A percentile compares a stretch with the other conserved stretches of the same genome.
Evolutionary conservation across 2,888 invertebrate species (phyloP).

Genomic region (Rugalucina vietnamica): DNA sequence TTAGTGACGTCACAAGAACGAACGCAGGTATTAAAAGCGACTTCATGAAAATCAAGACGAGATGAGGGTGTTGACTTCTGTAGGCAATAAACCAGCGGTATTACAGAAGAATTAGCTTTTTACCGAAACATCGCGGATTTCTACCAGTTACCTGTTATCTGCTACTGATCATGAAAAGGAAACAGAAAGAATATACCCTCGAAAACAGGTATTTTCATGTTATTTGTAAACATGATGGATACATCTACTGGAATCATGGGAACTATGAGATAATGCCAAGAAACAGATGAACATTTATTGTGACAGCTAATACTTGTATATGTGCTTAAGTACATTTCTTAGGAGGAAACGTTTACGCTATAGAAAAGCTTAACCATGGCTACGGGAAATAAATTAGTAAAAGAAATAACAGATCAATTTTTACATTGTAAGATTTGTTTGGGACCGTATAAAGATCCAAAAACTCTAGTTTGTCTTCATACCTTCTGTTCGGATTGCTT

Average conservation of each 20-base stretch:
- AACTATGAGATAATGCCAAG: background rate
- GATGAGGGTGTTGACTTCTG: conserved; percentile 62
- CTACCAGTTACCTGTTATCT: background rate
- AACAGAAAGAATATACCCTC: background rate
- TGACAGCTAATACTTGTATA: conserved; percentile 10
- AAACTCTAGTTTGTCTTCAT: conserved; percentile 82
- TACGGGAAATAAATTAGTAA: conserved; percentile 78
- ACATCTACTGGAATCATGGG: background rate
- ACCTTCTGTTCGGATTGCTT: conserved; percentile 82
- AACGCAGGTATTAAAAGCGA: conserved; percentile 39
- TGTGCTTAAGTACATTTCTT: background rate
- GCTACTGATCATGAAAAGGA: background rate
- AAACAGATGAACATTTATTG: conserved; percentile 16
- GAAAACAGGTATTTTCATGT: background rate
- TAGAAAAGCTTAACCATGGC: conserved; percentile 67
- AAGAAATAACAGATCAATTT: conserved; percentile 83
- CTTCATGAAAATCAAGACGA: conserved; percentile 42
- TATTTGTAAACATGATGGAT: background rate
- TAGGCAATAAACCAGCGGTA: background rate
- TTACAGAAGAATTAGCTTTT: conserved; percentile 1
- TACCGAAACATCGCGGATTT: background rate
- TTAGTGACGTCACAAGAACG: conserved; percentile 53
- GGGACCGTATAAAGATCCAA: conserved; percentile 81
- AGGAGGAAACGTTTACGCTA: background rate
- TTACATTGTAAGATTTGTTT: conserved; percentile 82